Base-by-base conservation (phyloP, 2,888 invertebrate species). In the Eristalinus sepulchralis region DNA sequence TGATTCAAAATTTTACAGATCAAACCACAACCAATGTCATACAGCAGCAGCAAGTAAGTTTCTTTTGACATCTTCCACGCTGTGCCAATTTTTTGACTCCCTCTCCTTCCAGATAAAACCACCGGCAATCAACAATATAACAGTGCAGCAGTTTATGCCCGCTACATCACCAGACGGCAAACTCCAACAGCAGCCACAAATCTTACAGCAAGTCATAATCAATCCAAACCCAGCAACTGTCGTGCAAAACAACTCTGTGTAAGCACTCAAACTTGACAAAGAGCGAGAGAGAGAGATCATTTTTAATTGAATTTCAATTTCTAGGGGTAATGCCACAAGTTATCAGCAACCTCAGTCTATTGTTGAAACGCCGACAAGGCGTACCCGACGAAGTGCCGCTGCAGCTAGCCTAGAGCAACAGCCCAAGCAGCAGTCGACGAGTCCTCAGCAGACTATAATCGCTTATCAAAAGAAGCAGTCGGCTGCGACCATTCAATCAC, bases 401-500 rank as follows among this genome's bases (percentile, higher is more conserved):
- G 77, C 83, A 17, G 73, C 80, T 9, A 22, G 24, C 20, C 11
- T 47, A 33, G 72, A 77, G 55, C 76, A 36, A 22, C 86, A 64
- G 17, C 83, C 79, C 17, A 88, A 87, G 66, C 79, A 73, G 81
- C 68, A 63, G 80, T 62, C 81, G 53, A 73, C 67, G 57, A 55
- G 33, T 67, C 77, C 85, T 57, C 89, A 88, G 36, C 84, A 88
- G 62, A 81, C 85, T 34, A 87, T 83, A n/a, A 78, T 86, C 31
- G 87, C 67, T 20, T 88, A 89, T 73, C 88, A 89, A 4, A 88
- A 89, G 36, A 71, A 77, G 10, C 72, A 86, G 60, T 11, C 72
- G 17, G 70, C 83, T 53, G 80, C 67, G n/a, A 68, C 67, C 34
- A 62, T 73, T 33, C 77, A 82, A 22, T 55, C 68, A 6, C 76